Percentiles rank a stretch among this genome's conserved stretches.
Conservation (phyloP, 2,888 invertebrate genomes). For the Synanthedon vespiformis region DNA sequence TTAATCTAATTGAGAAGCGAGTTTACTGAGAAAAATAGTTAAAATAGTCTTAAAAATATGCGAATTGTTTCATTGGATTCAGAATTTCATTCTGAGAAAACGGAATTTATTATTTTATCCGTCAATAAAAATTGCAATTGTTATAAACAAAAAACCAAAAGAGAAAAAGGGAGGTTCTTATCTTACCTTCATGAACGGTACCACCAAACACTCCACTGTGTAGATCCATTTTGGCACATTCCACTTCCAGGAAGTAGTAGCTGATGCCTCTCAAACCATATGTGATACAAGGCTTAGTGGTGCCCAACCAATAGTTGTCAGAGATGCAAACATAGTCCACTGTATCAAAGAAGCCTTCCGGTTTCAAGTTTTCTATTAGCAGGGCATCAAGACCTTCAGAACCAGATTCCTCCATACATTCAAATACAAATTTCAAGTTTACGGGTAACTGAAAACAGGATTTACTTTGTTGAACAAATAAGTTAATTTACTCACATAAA, state of each 20-base stretch:
- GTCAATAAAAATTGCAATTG: no score
- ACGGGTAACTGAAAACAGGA: constrained; percentile 70
- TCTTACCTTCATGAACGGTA: constrained; percentile 78
- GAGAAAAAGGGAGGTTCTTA: no score
- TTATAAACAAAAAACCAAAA: no score
- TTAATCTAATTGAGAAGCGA: no score
- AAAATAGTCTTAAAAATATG: no score
- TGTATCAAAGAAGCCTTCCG: constrained; percentile 81
- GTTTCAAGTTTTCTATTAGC: constrained; percentile 65
- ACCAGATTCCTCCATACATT: constrained; percentile 99
- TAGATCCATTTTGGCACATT: constrained; percentile 91
- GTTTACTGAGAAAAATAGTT: no score
- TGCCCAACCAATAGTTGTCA: constrained; percentile 99
- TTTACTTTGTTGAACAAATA: no score
- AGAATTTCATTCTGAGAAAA: no score
- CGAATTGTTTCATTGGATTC: no score
- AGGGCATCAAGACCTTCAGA: constrained; percentile 95
- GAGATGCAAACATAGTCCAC: constrained; percentile 97
- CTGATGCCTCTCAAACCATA: constrained; percentile 95
- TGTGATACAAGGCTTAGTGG: constrained; percentile 95
- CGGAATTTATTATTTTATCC: no score
- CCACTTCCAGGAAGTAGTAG: constrained; percentile 90
- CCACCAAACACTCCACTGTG: constrained; percentile 98
- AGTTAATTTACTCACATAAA: no score
- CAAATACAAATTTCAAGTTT: constrained; percentile 90